A percentile compares a stretch with the other conserved stretches of the same genome.
Evolutionary conservation across 2,888 invertebrate genomes (phyloP).

Genomic region (Rotaria socialis): DNA sequence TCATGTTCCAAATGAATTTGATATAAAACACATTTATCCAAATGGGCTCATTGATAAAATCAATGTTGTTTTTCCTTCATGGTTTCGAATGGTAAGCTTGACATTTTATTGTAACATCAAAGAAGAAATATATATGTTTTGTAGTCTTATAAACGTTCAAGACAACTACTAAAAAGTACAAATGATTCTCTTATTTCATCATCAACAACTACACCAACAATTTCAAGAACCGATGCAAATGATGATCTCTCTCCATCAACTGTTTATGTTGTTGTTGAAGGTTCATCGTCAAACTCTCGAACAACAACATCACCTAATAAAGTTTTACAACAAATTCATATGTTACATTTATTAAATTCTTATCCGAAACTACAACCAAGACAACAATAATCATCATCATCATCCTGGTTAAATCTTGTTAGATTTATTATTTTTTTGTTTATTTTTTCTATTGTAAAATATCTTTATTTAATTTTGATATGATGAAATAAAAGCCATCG

Average conservation of each 20-base stretch:
- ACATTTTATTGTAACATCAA: neutral
- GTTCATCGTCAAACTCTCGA: neutral
- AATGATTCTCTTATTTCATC: neutral
- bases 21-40: neutral
- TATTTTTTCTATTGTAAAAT: too few relatives aligned
- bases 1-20: neutral
- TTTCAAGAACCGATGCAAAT: neutral
- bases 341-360: constrained; percentile 27
- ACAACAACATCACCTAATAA: neutral
- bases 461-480: too few relatives aligned
- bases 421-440: too few relatives aligned
- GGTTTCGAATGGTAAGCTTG: neutral
- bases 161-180: neutral
- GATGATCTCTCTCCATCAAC: neutral
- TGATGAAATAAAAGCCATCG: too few relatives aligned
- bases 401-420: too few relatives aligned
- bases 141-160: constrained; percentile 1
- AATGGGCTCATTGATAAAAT: neutral
- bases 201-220: neutral
- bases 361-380: constrained; percentile 36
- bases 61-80: neutral
- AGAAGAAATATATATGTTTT: neutral
- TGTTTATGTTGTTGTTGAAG: constrained; percentile 17
- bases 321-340: constrained; percentile 31
- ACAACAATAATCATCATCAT: neutral